phyloP scores from a whole-genome alignment of 2,113 vertebrate genomes.

The Chrysemys picta region DNA sequence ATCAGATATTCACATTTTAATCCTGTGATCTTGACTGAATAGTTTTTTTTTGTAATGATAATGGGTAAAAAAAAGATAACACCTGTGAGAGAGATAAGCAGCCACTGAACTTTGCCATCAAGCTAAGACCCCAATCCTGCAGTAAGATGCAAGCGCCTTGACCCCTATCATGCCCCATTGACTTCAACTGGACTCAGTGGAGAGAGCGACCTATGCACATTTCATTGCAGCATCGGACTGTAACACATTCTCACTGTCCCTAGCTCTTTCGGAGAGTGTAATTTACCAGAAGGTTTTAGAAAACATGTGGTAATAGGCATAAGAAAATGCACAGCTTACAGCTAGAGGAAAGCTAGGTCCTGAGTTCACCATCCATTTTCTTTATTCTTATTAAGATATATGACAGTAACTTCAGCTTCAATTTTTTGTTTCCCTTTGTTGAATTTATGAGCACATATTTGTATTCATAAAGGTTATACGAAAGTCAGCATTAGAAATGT shows the following conservation, averaged over 20 bases:
- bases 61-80: neutral
- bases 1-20: neutral
- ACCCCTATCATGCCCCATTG: too few species aligned
- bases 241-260: neutral
- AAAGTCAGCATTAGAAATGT: neutral
- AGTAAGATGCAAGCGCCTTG: fast-evolving
- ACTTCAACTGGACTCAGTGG: neutral
- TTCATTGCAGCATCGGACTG: neutral
- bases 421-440: neutral
- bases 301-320: neutral
- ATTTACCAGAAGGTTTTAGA: neutral
- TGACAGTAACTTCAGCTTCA: neutral
- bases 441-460: neutral
- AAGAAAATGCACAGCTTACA: neutral
- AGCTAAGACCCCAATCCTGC: neutral
- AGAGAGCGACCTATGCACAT: neutral
- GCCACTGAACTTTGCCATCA: neutral
- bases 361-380: neutral
- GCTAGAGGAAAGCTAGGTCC: neutral
- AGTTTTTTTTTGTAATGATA: neutral
- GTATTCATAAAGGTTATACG: neutral
- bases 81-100: neutral
- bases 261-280: neutral
- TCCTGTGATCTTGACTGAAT: neutral
- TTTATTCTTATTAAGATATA: neutral